Percentiles rank a stretch among this genome's conserved stretches.
Evolutionary conservation across 2,113 vertebrate species (phyloP).

Genomic region (Riparia riparia): DNA sequence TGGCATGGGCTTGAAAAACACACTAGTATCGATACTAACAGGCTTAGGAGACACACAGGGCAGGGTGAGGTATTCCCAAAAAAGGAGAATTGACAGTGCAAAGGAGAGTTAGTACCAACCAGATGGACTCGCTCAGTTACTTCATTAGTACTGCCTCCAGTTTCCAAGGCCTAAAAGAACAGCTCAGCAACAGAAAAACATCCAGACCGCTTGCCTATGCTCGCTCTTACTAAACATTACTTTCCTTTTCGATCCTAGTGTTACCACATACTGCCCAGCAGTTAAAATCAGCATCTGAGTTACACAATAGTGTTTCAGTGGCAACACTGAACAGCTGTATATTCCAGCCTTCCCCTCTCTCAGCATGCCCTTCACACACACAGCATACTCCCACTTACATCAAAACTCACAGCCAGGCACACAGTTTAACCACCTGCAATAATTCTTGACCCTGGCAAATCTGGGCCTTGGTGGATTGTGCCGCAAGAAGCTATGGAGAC

Average conservation of each 20-base stretch:
- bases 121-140: neutral
- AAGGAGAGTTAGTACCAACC: neutral
- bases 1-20: neutral
- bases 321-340: neutral
- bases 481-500: neutral
- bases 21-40: neutral
- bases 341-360: neutral
- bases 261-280: neutral
- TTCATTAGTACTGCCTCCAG: neutral
- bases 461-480: neutral
- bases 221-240: neutral
- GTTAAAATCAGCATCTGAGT: neutral
- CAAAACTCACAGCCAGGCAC: neutral
- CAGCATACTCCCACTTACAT: neutral
- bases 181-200: neutral
- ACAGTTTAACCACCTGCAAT: neutral
- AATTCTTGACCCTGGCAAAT: neutral
- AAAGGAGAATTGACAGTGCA: neutral
- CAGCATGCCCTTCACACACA: neutral
- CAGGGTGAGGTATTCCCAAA: neutral
- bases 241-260: neutral
- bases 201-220: neutral
- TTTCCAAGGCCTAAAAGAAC: neutral
- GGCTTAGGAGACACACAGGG: neutral
- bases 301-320: neutral